Evolutionary conservation across 2,113 vertebrate species (phyloP).

Genomic region (Conger conger): DNA sequence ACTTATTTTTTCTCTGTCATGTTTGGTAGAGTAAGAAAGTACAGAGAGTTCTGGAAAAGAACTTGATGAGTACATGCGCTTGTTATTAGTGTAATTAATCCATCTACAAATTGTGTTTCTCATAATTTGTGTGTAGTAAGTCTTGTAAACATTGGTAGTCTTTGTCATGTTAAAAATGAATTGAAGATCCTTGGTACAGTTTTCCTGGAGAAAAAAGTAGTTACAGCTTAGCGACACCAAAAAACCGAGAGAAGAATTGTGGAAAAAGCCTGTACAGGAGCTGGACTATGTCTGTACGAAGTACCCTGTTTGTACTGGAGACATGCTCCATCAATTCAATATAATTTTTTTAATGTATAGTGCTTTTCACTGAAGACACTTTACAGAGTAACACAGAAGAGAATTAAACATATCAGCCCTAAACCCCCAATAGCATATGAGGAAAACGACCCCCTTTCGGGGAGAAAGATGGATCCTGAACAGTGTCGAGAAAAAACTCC

Average conservation of each 20-base stretch:
- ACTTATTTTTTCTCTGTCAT: neutral
- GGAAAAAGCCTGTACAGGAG: neutral
- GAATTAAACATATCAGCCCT: too few relatives aligned
- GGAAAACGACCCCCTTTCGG: too few relatives aligned
- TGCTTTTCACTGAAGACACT: too few relatives aligned
- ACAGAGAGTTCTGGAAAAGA: neutral
- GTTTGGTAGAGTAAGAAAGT: neutral
- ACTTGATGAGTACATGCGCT: neutral
- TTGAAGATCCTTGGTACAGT: neutral
- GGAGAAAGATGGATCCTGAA: too few relatives aligned
- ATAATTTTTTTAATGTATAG: too few relatives aligned
- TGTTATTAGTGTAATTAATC: neutral
- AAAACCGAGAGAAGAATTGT: neutral
- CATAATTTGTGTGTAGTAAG: neutral
- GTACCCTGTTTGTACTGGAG: neutral
- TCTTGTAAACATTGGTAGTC: neutral
- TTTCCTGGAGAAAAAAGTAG: too few relatives aligned
- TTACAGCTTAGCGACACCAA: neutral
- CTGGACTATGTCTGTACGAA: too few relatives aligned
- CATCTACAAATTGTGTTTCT: neutral
- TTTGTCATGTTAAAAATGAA: neutral
- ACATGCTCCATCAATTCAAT: neutral
- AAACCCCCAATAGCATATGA: too few relatives aligned
- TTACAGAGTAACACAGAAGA: too few relatives aligned
- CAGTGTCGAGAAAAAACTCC: too few relatives aligned